Evolutionary conservation across 2,888 invertebrate genomes (phyloP), one percentile per base, ranked within the genome.

Genomic region (Tenthredo amoena): DNA sequence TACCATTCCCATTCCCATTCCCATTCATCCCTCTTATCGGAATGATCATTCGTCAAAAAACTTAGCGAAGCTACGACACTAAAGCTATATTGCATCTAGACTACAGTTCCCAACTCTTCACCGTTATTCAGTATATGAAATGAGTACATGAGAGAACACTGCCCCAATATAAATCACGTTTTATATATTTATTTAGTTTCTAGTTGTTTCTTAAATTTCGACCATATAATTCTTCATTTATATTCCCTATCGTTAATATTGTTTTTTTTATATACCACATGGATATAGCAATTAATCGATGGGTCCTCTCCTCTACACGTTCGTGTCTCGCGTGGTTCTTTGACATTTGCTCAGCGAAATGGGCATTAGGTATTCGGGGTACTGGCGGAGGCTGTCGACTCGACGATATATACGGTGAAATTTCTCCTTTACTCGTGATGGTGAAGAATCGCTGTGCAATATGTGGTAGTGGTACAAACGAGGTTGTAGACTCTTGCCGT

Each of bases 401-500:
- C 87, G 31, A 7, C 87, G 26, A 26, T 43, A 74, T 74, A 74
- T 87, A 87, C 88, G 91, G 90, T 90, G 91, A 91, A 91, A 91
- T 91, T 91, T 91, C 91, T 91, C 90, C 90, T 87, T 87, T 86
- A 86, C 86, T 86, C 86, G 88, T 87, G 86, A 86, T 86, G 84
- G 83, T 85, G 76, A 84, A 26, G 55, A 85, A 74, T 81, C 81
- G 81, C 58, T 9, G 37, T 62, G 81, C 77, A 21, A 47, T 77
- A 58, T 50, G 26, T 81, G 58, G 77, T 77, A 77, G 77, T 77
- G 77, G 55, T 55, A 50, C 55, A 55, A 55, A 77, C 50, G 77
- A 55, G 77, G 77, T 77, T 50, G 77, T 77, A 77, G 77, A 74
- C 72, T 74, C 43, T 74, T 74, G 40, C 72, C 40, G 43, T 55